These are phyloP conservation scores for Oxycera nigricornis DNA, from an alignment of 2,888 invertebrate genomes.

Conservation along the genomic window DNA sequence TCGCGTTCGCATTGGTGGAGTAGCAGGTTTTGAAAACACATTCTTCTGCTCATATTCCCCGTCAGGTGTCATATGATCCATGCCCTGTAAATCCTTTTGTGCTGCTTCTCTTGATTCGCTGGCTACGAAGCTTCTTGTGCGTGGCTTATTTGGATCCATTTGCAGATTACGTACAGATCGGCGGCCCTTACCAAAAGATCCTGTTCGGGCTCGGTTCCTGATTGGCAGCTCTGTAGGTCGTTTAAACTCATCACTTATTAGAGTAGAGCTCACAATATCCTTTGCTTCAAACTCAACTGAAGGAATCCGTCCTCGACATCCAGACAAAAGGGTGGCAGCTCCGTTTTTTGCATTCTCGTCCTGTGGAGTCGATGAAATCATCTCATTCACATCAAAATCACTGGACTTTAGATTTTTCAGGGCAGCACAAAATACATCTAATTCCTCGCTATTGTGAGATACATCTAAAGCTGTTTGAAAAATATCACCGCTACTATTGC, in stretches of 20 bases:
- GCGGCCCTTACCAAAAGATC: background rate
- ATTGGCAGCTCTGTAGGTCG: background rate
- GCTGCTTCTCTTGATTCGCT: too few relatives aligned
- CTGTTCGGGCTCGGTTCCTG: background rate
- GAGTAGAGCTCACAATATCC: background rate
- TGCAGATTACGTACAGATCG: too few relatives aligned
- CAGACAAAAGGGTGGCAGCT: background rate
- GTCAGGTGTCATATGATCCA: background rate
- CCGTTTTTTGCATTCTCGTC: background rate
- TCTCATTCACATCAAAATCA: background rate
- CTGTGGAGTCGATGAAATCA: conserved; percentile 3
- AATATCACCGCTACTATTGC: background rate
- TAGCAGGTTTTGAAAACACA: background rate
- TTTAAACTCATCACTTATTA: background rate
- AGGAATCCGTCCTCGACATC: background rate
- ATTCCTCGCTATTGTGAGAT: background rate
- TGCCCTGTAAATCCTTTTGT: background rate
- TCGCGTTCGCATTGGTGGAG: background rate
- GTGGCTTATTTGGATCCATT: background rate
- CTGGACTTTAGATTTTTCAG: background rate
- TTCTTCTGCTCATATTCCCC: background rate
- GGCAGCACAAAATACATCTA: background rate
- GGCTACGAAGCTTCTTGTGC: too few relatives aligned
- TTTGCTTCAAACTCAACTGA: background rate
- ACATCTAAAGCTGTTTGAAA: conserved; percentile 16